phyloP scores from a whole-genome alignment of 2,797 vertebrate species.

The Naso thynnoides region DNA sequence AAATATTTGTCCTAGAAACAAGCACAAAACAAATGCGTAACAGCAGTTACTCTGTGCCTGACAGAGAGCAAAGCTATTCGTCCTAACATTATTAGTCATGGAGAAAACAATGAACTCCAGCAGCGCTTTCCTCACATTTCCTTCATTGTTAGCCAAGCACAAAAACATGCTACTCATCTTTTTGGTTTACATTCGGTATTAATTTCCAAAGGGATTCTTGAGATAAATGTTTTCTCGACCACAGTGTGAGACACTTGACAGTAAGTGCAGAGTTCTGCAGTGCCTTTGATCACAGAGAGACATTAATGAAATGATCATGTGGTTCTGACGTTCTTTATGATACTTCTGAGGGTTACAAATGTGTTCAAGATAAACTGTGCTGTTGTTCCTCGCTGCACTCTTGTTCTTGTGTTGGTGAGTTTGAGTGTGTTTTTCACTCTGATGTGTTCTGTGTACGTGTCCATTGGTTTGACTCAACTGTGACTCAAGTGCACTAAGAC shows the following conservation, averaged over 20 bases:
- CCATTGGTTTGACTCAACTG: slow-evolving; percentile 14
- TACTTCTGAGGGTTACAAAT: slow-evolving; percentile 53
- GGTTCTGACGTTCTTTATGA: slow-evolving; percentile 49
- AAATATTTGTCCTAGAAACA: slow-evolving; percentile 44
- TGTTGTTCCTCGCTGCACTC: slow-evolving; percentile 30
- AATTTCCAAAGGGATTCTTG: slow-evolving; percentile 56
- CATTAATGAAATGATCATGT: slow-evolving; percentile 68
- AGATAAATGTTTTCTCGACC: slow-evolving; percentile 47
- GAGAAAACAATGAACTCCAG: slow-evolving; percentile 42
- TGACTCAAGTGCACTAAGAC: neutral
- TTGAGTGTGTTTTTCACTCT: neutral
- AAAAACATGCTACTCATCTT: slow-evolving; percentile 45
- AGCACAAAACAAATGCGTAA: slow-evolving; percentile 38
- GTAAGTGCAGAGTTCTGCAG: slow-evolving; percentile 29
- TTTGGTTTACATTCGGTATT: slow-evolving; percentile 63
- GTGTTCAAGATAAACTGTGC: slow-evolving; percentile 45
- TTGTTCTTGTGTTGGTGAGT: slow-evolving; percentile 16
- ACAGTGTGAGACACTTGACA: slow-evolving; percentile 62
- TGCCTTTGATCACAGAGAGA: slow-evolving; percentile 68
- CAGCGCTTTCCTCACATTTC: slow-evolving; percentile 45
- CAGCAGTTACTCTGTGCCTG: slow-evolving; percentile 31
- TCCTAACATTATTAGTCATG: slow-evolving; percentile 41
- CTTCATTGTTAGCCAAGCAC: slow-evolving; percentile 22
- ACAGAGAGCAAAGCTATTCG: slow-evolving; percentile 39
- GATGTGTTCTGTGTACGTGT: neutral